Conservation (phyloP, 1,140 invertebrate genomes). For the Meteorus sp. region DNA sequence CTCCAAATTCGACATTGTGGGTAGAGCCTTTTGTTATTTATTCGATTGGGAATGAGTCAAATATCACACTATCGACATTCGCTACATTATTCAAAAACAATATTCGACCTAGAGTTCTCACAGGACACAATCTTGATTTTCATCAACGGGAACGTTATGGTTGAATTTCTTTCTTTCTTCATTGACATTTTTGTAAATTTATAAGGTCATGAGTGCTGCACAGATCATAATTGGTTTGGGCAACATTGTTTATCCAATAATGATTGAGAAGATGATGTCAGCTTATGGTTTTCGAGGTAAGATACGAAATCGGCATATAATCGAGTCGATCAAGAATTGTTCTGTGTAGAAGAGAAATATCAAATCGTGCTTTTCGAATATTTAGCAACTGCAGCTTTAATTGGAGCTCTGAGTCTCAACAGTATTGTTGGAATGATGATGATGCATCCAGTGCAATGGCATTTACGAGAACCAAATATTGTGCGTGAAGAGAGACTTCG, state of each 20-base stretch:
- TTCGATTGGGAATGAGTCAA: no score
- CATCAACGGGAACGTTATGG: background rate
- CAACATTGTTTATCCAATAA: constrained; percentile 49
- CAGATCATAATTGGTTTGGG: constrained; percentile 51
- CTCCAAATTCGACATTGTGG: background rate
- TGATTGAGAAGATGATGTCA: constrained; percentile 47
- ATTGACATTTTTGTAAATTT: background rate
- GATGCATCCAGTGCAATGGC: constrained; percentile 55
- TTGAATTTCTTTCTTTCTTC: background rate
- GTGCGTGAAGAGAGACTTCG: constrained; percentile 31
- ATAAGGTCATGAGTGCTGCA: constrained; percentile 50
- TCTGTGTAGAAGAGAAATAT: no score
- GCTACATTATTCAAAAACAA: no score
- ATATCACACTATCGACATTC: no score
- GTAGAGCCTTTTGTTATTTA: constrained; percentile 1
- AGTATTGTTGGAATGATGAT: constrained; percentile 50
- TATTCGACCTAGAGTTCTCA: no score
- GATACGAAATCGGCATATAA: background rate
- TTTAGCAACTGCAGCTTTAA: constrained; percentile 38
- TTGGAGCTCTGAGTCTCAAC: constrained; percentile 51
- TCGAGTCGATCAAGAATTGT: background rate
- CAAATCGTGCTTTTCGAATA: no score
- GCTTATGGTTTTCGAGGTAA: constrained; percentile 52
- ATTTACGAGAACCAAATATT: constrained; percentile 32
- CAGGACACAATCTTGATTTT: no score